Base-by-base conservation (phyloP, 2,888 invertebrate species). In the Archips crataeganus region DNA sequence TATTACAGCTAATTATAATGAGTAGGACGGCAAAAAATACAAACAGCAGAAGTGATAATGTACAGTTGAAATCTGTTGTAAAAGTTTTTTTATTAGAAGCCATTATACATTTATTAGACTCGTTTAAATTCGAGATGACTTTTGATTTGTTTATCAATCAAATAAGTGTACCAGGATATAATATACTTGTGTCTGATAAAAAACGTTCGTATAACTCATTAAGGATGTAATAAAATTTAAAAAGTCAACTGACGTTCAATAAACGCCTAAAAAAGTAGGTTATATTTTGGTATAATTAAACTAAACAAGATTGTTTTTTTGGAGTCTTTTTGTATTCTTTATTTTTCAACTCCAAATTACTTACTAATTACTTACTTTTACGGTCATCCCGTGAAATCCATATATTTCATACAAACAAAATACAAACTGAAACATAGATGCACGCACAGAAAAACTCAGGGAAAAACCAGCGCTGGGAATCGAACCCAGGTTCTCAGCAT, bases 1-100 rank as follows among this genome's bases (percentile, higher is more conserved):
- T 65, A 74, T 68, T 64, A 74, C 66, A 32, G 15, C 65, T 74
- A 74, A 74, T 74, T 74, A 74, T 51, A 72, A 71, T 67, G 59
- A 60, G 51, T 63, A 42, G 34, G 23, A 23, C n/a, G 32, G 64
- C 57, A 70, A 65, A 74, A 74, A 74, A 71, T 36, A 61, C 34
- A 65, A 70, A 74, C 60, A 60, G 42, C 59, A 54, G 36, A 45
- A 64, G 73, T 60, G 74, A 74, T 74, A 74, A 74, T 74, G 70
- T 65, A 74, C 69, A 74, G 74, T 70, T 70, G 65, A 70, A 74
- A 60, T 54, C 60, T 70, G 66, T 74, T 70, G 64, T 64, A 65
- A 70, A 65, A 51, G 42, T 70, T 74, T 72, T 72, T 73, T 74
- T 74, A 61, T 64, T 13, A 4, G n/a, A 39, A 36, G 47, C 32